Base-by-base conservation (phyloP, 2,888 invertebrate species). In the Dicyrtoma fusca region DNA sequence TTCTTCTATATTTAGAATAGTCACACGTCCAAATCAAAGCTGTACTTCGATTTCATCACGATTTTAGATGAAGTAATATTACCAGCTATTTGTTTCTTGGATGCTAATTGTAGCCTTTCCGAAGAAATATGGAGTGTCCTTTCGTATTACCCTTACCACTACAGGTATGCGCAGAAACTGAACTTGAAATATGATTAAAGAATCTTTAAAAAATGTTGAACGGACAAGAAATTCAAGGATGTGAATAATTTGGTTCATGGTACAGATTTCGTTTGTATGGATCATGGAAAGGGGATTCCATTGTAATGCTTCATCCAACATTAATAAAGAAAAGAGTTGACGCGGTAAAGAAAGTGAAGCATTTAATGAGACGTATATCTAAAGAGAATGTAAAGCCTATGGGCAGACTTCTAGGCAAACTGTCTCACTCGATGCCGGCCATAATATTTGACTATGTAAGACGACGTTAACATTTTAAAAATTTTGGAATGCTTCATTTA, bases 351-450 rank as follows among this genome's bases (percentile, higher is more conserved):
- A 90, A 92, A 82, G 93, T 97, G 62, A 96, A 96, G 83, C 95
- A 95, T 78, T 91, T 97, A 47, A 95, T 99, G 94, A 97, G 98
- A 85, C 90, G 92, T 76, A 94, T 95, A 47, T 96, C 96, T 81
- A 99, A 99, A 83, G 99, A 99, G 84, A 99, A 97, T 82, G 95
- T 97, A 6, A 99, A 98, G 84, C 95, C 94, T 1, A 92, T 96
- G 75, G 99, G 99, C 0, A 88, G 99, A 73, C 90, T 93, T 62
- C 92, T 99, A 77, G 99, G 98, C 14, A 99, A 99, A 86, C 86
- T 98, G 44, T 95, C 96, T 26, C 98, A 99, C 83, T 94, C 94
- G 64, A 94, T 96, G 55, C 98, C 99, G 0, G 93, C 94, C 10
- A 92, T 95, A 81, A 87, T 99, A 6, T 97, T 99, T 83, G 97